These are phyloP conservation scores for Amblyopsis hoosieri DNA, from an alignment of 2,797 vertebrate genomes.

Conservation along the genomic window DNA sequence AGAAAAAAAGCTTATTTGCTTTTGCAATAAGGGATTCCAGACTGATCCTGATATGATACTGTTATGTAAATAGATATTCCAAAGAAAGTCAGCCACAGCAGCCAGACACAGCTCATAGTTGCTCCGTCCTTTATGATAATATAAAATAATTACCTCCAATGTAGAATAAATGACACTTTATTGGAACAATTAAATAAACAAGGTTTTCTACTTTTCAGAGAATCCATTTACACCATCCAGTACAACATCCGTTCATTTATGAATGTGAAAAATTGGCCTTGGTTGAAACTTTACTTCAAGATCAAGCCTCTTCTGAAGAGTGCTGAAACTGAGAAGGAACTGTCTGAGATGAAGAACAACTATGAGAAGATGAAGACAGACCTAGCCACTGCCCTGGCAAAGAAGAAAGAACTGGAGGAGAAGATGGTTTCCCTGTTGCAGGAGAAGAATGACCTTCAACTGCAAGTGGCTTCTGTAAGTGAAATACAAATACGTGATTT, in stretches of 20 bases:
- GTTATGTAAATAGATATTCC: no score
- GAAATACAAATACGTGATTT: no score
- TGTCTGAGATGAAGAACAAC: conserved; percentile 48
- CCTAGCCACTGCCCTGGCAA: conserved; percentile 80
- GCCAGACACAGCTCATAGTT: no score
- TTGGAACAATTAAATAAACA: no score
- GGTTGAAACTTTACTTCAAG: conserved; percentile 95
- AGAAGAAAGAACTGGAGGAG: conserved; percentile 85
- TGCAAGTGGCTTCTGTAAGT: conserved; percentile 84
- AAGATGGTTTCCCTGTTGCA: conserved; percentile 84
- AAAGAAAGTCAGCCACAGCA: no score
- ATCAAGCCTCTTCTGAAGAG: conserved; percentile 65
- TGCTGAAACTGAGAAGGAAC: conserved; percentile 89
- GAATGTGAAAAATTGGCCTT: conserved; percentile 91
- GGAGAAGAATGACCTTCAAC: conserved; percentile 87
- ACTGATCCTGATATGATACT: no score
- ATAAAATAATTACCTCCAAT: no score
- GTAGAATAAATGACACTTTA: no score
- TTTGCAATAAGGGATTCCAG: no score
- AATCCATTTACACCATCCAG: conserved; percentile 85
- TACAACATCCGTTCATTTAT: conserved; percentile 62
- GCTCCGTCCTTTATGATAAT: no score
- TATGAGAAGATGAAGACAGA: conserved; percentile 76
- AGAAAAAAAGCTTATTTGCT: no score
- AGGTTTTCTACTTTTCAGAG: conserved; percentile 58